Conservation (phyloP, 2,113 vertebrate genomes). For the Salvelinus alpinus region DNA sequence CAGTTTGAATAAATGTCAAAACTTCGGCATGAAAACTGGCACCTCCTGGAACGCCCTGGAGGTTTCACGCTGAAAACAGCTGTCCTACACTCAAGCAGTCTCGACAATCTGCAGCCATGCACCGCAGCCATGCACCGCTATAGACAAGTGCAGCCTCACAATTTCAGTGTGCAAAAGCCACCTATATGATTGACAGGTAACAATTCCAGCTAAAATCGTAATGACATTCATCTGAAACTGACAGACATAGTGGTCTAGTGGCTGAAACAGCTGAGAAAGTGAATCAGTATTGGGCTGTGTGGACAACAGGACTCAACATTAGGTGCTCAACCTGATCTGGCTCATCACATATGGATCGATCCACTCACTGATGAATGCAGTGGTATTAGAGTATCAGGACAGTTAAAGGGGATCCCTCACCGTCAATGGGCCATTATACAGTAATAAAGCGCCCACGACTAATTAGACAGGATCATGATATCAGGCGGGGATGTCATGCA, state of each 20-base stretch:
- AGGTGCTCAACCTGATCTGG: conserved; percentile 19
- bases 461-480: conserved; percentile 15
- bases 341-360: conserved; percentile 27
- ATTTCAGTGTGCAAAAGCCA: not conserved
- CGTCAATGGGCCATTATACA: not conserved
- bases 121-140: not conserved
- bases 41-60: not conserved
- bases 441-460: conserved; percentile 6
- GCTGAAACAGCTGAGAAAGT: not conserved
- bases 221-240: not conserved
- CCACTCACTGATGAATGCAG: conserved; percentile 31
- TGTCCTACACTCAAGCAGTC: not conserved
- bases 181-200: not conserved
- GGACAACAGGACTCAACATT: conserved; percentile 15
- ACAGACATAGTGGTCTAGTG: not conserved
- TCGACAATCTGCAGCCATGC: not conserved
- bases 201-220: not conserved
- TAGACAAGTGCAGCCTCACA: not conserved
- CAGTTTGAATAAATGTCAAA: too few relatives aligned
- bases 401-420: conserved; percentile 9
- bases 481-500: not conserved
- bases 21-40: too few relatives aligned
- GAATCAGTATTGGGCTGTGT: not conserved
- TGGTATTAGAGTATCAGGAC: conserved; percentile 4
- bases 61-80: not conserved